Evolutionary conservation across 1,140 invertebrate genomes (phyloP).

Genomic region (Leptinotarsa defecta): DNA sequence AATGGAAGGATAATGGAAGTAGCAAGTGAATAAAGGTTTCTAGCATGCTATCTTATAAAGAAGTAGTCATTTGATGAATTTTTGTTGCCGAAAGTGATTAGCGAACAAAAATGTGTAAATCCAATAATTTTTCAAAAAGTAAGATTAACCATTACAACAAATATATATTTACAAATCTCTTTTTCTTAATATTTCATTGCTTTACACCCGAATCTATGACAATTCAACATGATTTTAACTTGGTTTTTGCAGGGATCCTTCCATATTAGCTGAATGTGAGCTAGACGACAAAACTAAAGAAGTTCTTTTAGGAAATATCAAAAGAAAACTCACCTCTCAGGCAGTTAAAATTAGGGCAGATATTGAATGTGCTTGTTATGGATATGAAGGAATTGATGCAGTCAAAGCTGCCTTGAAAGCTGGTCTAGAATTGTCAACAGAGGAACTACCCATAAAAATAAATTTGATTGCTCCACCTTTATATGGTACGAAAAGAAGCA

Average conservation of each 20-base stretch:
- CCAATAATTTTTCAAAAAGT: no score
- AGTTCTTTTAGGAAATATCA: slow-evolving; percentile 92
- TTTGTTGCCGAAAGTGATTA: no score
- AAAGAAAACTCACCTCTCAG: slow-evolving; percentile 94
- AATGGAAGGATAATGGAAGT: no score
- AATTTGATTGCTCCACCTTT: slow-evolving; percentile 98
- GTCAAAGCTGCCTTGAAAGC: slow-evolving; percentile 92
- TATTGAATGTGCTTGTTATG: slow-evolving; percentile 98
- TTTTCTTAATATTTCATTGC: no score
- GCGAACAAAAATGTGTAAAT: no score
- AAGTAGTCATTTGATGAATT: no score
- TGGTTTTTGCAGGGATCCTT: slow-evolving; percentile 75
- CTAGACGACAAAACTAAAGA: slow-evolving; percentile 92
- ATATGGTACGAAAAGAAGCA: slow-evolving; percentile 69
- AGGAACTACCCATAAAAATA: slow-evolving; percentile 96
- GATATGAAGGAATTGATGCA: slow-evolving; percentile 98
- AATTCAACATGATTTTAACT: background rate
- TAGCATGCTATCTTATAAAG: no score
- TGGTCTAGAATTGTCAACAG: slow-evolving; percentile 90
- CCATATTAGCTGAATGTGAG: slow-evolving; percentile 94
- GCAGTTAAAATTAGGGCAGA: slow-evolving; percentile 97
- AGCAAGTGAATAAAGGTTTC: no score
- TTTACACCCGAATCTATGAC: no score
- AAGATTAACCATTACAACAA: no score
- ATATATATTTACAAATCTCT: no score